Base-by-base conservation (phyloP, 92 coral and sea anemone genomes). In the Montipora capitata region DNA sequence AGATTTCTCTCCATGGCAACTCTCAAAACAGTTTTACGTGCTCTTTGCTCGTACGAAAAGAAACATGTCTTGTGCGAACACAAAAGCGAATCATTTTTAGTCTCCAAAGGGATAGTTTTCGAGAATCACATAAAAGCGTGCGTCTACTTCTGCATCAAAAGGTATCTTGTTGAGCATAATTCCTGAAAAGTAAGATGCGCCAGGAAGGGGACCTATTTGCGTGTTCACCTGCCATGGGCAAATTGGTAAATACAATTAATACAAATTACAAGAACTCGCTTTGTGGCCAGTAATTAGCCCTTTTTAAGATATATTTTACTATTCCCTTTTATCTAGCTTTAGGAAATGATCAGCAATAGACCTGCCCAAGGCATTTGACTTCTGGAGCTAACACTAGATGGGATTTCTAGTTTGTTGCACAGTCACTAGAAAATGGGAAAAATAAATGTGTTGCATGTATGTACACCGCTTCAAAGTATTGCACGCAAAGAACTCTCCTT, bases 11-110 rank as follows among this genome's bases (percentile, higher is more conserved):
- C 78, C 63, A 44, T 42, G 78, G 62, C 39, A 74, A 74, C 78
- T 48, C 61, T 45, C 62, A 74, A 74, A 74, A 74, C 78, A 74
- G 78, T 45, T 45, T 74, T 74, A 42, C 78, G 38, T 44, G 78
- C 78, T 74, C 78, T 44, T 14, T 74, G 59, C 35, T 74, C 78
- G 61, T 74, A 74, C 61, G 44, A 74, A 74, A 74, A 54, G 59
- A n/a, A n/a, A n/a, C n/a, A n/a, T n/a, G n/a, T 8, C 68, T 45
- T 45, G 9, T 45, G 52, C 9, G 52, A 45, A 9, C 52, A 1
- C 52, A 45, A 45, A 45, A 45, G 52, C 52, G 9, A 45, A 45
- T 45, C 52, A 45, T 45, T 45, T 45, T 45, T 2, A 45, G 52
- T 45, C 9, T 45, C 52, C 52, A 45, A 45, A 45, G 52, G 2